phyloP scores from a whole-genome alignment of 2,113 vertebrate species.

The Vulpes ferrilata region DNA sequence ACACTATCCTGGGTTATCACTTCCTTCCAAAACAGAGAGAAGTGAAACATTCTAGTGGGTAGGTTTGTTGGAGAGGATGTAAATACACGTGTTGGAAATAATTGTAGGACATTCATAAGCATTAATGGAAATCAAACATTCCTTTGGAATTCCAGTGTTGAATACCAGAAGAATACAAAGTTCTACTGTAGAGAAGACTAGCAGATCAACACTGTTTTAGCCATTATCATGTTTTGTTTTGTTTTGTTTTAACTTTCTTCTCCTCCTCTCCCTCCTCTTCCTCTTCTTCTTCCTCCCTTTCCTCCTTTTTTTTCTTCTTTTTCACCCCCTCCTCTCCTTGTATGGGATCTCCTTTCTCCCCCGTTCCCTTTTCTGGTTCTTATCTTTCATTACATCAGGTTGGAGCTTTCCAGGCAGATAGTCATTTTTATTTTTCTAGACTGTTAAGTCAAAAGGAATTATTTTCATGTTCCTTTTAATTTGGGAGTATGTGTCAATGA shows the following conservation, averaged over 20 bases:
- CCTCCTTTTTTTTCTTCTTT: fast-evolving
- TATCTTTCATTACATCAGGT: not conserved
- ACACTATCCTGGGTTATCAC: fast-evolving
- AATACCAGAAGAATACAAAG: not conserved
- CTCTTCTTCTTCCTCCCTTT: too few species aligned
- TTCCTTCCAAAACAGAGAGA: not conserved
- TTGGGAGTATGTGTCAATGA: not conserved
- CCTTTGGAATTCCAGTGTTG: not conserved
- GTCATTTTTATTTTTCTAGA: not conserved
- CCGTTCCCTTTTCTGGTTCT: not conserved
- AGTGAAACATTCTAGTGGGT: not conserved
- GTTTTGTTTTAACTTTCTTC: not conserved
- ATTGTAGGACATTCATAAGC: not conserved
- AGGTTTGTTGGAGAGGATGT: not conserved
- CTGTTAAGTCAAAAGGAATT: not conserved
- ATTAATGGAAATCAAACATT: not conserved
- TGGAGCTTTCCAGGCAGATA: not conserved
- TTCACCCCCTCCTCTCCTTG: not conserved
- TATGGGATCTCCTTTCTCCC: not conserved
- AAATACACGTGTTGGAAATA: not conserved
- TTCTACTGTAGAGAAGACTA: not conserved
- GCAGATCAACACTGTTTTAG: not conserved
- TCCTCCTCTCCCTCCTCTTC: too few species aligned
- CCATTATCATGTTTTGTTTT: too few species aligned
- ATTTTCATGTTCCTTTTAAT: not conserved